Evolutionary conservation across 2,113 vertebrate species (phyloP), one percentile per base, ranked within the genome.

Genomic region (Stegastes partitus): DNA sequence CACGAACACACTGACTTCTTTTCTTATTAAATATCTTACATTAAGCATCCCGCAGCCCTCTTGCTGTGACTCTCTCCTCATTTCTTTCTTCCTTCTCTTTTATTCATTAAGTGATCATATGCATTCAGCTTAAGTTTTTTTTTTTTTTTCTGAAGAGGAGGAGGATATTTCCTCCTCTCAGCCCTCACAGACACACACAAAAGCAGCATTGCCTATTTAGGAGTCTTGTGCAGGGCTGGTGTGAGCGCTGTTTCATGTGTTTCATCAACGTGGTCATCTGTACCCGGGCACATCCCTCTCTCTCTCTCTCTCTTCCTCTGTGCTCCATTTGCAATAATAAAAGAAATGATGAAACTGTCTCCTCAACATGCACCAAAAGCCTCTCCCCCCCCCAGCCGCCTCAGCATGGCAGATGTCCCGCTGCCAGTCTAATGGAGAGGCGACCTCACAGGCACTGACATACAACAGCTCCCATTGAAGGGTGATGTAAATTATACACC

Each of bases 121-220:
- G 28, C 28, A 22, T 22, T 70, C 42, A 47, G 42, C 26, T 49
- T 5, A 59, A 16, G 11, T 0, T 55, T 68, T 68, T 10, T 19
- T 61, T 31, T 0, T 55, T 68, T 68, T 10, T 19, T 61, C 39
- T 44, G 8, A 47, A 69, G 57, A 39, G 14, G 4, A 22, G 39
- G 26, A 66, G 51, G 21, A 31, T 15, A 34, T 37, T 66, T 47
- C 72, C 58, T 77, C 50, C 50, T 15, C 72, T 68, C 47, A 70
- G 76, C 22, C 72, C 73, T 34, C 31, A 34, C 59, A 68, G 76
- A 51, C 42, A 25, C 55, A 54, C 42, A 77, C 74, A 81, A 75
- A 80, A 64, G 45, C 71, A 63, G 66, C 83, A 74, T 85, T 89
- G 78, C 86, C 91, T 92, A 89, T 91, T 89, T 89, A 77, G 89